Evolutionary conservation across 2,113 vertebrate species (phyloP).

Genomic region (Ageneiosus marmoratus): DNA sequence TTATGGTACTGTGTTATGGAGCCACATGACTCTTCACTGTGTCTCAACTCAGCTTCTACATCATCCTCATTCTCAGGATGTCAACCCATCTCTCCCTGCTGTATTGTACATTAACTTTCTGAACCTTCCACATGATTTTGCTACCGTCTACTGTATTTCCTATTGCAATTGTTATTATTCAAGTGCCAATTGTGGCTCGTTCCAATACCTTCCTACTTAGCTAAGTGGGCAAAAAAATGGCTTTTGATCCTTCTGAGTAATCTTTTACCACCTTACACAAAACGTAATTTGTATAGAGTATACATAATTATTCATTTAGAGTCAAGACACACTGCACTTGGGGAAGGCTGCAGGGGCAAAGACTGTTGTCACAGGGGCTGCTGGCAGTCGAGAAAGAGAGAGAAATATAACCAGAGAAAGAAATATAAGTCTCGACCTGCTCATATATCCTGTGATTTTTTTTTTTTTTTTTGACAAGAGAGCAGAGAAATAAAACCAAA

Average conservation of each 20-base stretch:
- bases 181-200: background rate
- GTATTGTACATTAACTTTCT: background rate
- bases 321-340: background rate
- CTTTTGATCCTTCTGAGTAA: background rate
- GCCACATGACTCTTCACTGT: background rate
- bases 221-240: background rate
- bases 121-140: background rate
- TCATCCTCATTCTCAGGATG: background rate
- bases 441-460: background rate
- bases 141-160: background rate
- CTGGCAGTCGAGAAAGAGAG: background rate
- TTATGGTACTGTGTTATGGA: background rate
- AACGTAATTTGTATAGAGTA: background rate
- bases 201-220: background rate
- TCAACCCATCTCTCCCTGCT: background rate
- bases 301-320: background rate
- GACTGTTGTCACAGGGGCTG: background rate
- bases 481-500: background rate
- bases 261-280: background rate
- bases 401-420: background rate
- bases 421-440: background rate
- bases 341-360: background rate
- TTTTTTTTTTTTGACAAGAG: background rate
- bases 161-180: background rate
- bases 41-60: background rate